A percentile compares a stretch with the other conserved stretches of the same genome.
These are phyloP conservation scores for Drosophila ercepeae DNA, from an alignment of 1,140 invertebrate species.

Conservation along the genomic window DNA sequence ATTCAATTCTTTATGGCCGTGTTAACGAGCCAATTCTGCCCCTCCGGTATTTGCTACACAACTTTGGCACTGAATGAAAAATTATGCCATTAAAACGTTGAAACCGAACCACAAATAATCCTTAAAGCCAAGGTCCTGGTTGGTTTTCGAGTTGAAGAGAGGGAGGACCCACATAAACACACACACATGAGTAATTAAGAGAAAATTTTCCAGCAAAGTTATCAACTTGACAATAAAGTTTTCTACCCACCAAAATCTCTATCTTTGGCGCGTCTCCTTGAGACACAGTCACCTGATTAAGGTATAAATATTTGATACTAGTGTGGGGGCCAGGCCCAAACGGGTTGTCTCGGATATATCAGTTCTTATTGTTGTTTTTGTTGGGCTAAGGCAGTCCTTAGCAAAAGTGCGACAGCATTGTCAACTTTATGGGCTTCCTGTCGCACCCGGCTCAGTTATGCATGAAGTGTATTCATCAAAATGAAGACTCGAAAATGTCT, in stretches of 20 bases:
- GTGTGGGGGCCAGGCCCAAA: constrained; percentile 45
- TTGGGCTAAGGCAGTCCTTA: not conserved
- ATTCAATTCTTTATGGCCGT: constrained; percentile 75
- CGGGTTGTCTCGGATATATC: not conserved
- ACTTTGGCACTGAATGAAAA: constrained; percentile 62
- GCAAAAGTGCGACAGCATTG: constrained; percentile 48
- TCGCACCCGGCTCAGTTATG: constrained; percentile 33
- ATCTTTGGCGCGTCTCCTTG: constrained; percentile 6
- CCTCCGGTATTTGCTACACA: constrained; percentile 16
- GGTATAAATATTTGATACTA: constrained; percentile 73
- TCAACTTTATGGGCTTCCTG: constrained; percentile 72
- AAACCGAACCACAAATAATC: constrained; percentile 41
- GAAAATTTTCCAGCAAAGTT: constrained; percentile 64
- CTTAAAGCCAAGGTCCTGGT: constrained; percentile 31
- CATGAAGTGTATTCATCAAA: constrained; percentile 64
- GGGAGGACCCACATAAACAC: not conserved
- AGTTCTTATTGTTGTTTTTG: not conserved
- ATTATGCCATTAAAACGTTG: constrained; percentile 63
- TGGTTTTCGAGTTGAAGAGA: constrained; percentile 17
- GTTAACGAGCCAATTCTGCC: constrained; percentile 60
- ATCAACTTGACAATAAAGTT: constrained; percentile 71
- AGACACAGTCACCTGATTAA: constrained; percentile 57
- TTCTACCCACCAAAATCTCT: constrained; percentile 8
- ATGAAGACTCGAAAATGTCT: constrained; percentile 47
- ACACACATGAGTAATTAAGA: constrained; percentile 71